Base-by-base conservation (phyloP, 37 sponge, comb jelly and placozoan genomes). In the Geodia barretti region DNA sequence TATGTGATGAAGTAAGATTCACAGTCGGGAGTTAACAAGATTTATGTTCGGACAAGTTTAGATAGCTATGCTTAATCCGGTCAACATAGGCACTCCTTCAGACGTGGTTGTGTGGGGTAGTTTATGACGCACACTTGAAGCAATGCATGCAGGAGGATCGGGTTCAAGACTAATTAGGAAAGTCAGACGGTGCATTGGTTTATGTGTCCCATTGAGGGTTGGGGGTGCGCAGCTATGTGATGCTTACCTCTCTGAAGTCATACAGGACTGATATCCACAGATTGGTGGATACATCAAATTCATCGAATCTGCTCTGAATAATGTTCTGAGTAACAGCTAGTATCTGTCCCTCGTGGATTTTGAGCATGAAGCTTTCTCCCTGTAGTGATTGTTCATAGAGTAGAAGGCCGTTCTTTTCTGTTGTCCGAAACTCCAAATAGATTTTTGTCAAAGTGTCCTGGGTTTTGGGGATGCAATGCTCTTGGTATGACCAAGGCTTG, bases 371-470 rank as follows among this genome's bases (percentile, higher is more conserved):
- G 0, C 0, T 1, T 21, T 39, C 39, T 39, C 31, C 39, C 17
- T 68, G 37, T 9, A 58, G 20, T n/a, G 59, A 67, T 54, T 32
- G 54, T 39, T 87, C 72, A 33, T 71, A 87, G 19, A 87, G 76
- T 1, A 87, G 47, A 41, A 76, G 37, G 0, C 83, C 88, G 62
- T 76, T n/a, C 24, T 8, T 39, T 26, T 35, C 20, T 3, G 47
- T 69, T 17, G 83, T 78, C 24, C 34, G 11, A 38, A 82, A 78
- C 64, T 88, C 89, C 23, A 88, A 4, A 66, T 88, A 88, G 41
- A 83, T 34, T 7, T 0, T 47, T 0, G 23, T 5, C n/a, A n/a
- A n/a, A 33, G 58, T 41, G 30, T 69, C 54, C 33, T 36, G 20
- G 60, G 24, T 30, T 47, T 37, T 36, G 20, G 38, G 38, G 8